Conservation (phyloP, 2,888 invertebrate species). For the Beris morrisii region DNA sequence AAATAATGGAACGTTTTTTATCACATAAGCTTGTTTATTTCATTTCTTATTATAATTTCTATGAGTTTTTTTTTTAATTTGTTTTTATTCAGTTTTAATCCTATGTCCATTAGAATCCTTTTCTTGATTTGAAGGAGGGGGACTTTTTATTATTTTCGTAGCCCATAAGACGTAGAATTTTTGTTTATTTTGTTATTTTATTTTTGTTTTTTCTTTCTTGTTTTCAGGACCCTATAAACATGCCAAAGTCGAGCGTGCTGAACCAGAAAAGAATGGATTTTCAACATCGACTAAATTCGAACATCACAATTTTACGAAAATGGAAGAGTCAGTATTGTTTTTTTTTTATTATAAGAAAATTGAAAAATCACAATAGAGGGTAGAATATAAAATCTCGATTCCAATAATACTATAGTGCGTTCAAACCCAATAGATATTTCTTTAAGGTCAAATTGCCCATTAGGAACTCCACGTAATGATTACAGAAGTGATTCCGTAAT, state of each 20-base stretch:
- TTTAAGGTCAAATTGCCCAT: too few species aligned
- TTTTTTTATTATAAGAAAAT: neutral
- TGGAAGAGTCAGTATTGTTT: slow-evolving; percentile 61
- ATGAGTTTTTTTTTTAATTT: slow-evolving; percentile 1
- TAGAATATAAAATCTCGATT: too few species aligned
- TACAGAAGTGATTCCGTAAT: too few species aligned
- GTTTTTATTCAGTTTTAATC: neutral
- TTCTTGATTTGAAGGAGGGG: neutral
- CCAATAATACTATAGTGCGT: too few species aligned
- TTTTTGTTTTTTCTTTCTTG: slow-evolving; percentile 10
- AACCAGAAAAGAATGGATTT: slow-evolving; percentile 50
- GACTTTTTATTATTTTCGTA: neutral
- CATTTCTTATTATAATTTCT: slow-evolving; percentile 10
- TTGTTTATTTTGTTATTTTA: slow-evolving; percentile 36
- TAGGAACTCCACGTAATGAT: too few species aligned
- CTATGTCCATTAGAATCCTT: neutral
- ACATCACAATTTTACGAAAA: slow-evolving; percentile 77
- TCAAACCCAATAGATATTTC: too few species aligned
- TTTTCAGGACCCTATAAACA: slow-evolving; percentile 49
- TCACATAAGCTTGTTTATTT: slow-evolving; percentile 33
- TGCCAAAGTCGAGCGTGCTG: slow-evolving; percentile 49
- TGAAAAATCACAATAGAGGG: too few species aligned
- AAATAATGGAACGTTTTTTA: slow-evolving; percentile 32
- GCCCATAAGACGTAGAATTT: neutral
- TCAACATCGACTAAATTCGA: slow-evolving; percentile 63